These are phyloP conservation scores for Cylas formicarius DNA, from an alignment of 1,140 invertebrate species.

Conservation along the genomic window DNA sequence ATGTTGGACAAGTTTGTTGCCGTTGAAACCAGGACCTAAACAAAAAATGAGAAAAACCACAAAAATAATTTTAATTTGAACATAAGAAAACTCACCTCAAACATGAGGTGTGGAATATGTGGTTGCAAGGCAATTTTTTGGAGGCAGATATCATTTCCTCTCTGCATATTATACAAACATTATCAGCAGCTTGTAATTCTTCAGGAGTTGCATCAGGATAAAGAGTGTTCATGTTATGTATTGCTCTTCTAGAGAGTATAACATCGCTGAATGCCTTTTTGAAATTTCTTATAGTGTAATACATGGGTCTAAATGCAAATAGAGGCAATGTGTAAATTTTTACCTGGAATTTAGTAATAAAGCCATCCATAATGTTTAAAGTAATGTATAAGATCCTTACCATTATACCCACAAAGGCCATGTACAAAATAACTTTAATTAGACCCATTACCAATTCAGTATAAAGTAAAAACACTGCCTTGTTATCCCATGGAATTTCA, in stretches of 20 bases:
- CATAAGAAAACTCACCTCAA: constrained; percentile 52
- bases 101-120: constrained; percentile 98
- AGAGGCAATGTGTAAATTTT: constrained; percentile 91
- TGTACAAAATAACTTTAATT: constrained; percentile 84
- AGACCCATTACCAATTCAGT: constrained; percentile 93
- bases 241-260: constrained; percentile 90
- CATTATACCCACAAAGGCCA: constrained; percentile 94
- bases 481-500: constrained; percentile 98
- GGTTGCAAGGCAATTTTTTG: constrained; percentile 98
- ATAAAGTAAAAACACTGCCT: constrained; percentile 94
- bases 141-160: constrained; percentile 85
- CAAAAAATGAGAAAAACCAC: constrained; percentile 57
- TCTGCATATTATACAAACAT: constrained; percentile 98
- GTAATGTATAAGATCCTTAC: constrained; percentile 50
- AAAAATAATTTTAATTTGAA: background rate
- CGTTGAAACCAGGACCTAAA: constrained; percentile 97
- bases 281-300: constrained; percentile 94
- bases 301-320: constrained; percentile 98
- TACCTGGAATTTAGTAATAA: constrained; percentile 6
- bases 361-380: background rate
- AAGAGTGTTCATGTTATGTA: constrained; percentile 96
- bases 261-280: constrained; percentile 98
- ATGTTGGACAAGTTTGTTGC: constrained; percentile 99
- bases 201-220: constrained; percentile 94
- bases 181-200: constrained; percentile 89